Percentiles rank a stretch among this genome's conserved stretches.
These are phyloP conservation scores for Elysia crispata DNA, from an alignment of 2,888 invertebrate genomes.

Conservation along the genomic window DNA sequence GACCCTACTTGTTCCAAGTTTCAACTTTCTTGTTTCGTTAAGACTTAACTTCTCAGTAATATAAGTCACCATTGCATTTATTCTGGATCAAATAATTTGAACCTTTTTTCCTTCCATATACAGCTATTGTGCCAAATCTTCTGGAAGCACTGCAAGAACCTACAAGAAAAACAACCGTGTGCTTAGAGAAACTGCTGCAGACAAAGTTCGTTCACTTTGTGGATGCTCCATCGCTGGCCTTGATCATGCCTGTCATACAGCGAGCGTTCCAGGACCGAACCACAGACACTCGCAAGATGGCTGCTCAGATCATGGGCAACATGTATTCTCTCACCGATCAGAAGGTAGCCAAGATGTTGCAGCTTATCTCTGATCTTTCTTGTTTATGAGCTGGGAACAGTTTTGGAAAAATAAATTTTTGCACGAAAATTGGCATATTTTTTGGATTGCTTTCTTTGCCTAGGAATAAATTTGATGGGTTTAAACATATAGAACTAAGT, in stretches of 20 bases:
- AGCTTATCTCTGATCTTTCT: neutral
- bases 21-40: too few species aligned
- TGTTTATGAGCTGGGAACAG: too few species aligned
- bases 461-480: too few species aligned
- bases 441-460: neutral
- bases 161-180: conserved; percentile 93
- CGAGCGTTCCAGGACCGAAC: conserved; percentile 98
- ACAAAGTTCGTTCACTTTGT: conserved; percentile 97
- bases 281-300: conserved; percentile 99
- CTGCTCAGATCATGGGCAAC: conserved; percentile 99
- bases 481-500: too few species aligned
- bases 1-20: too few species aligned
- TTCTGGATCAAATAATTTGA: too few species aligned
- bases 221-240: conserved; percentile 97
- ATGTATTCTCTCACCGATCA: conserved; percentile 99
- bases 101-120: too few species aligned
- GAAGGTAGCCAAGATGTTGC: conserved; percentile 81
- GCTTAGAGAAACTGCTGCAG: conserved; percentile 88
- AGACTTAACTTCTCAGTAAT: too few species aligned
- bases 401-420: too few species aligned
- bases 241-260: conserved; percentile 99
- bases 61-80: too few species aligned
- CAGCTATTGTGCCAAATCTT: conserved; percentile 80
- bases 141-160: conserved; percentile 96
- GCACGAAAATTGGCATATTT: neutral